phyloP scores from a whole-genome alignment of 2,113 vertebrate genomes.

The Girardinichthys multiradiatus region DNA sequence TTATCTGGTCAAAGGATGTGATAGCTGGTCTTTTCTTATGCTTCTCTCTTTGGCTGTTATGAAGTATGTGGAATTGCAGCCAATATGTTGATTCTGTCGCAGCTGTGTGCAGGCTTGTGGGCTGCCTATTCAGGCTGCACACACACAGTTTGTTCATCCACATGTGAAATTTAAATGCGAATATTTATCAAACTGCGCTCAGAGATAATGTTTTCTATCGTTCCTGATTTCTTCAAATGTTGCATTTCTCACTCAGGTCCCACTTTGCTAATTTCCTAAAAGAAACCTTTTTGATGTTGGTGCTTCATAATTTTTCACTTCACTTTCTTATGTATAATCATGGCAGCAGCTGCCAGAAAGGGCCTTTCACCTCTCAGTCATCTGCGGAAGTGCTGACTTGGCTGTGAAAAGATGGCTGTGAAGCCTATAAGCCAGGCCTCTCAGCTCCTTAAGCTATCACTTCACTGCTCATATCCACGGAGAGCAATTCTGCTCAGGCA shows the following conservation, averaged over 20 bases:
- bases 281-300: conserved; percentile 34
- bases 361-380: conserved; percentile 37
- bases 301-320: conserved; percentile 41
- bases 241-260: conserved; percentile 12
- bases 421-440: conserved; percentile 43
- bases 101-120: neutral
- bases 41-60: neutral
- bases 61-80: neutral
- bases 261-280: conserved; percentile 13
- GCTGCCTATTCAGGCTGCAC: neutral
- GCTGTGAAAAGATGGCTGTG: conserved; percentile 31
- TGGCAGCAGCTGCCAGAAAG: conserved; percentile 40
- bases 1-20: neutral
- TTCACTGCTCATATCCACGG: conserved; percentile 32
- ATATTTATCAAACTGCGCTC: neutral
- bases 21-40: conserved; percentile 1
- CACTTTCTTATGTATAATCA: conserved; percentile 41
- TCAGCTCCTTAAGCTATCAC: conserved; percentile 19
- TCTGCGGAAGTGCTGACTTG: conserved; percentile 22
- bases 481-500: conserved; percentile 20
- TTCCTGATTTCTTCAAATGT: neutral
- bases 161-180: neutral
- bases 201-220: neutral
- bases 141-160: neutral
- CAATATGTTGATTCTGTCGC: neutral